Base-by-base conservation (phyloP, 1,140 invertebrate genomes). In the honey bee (Apis mellifera) region DNA sequence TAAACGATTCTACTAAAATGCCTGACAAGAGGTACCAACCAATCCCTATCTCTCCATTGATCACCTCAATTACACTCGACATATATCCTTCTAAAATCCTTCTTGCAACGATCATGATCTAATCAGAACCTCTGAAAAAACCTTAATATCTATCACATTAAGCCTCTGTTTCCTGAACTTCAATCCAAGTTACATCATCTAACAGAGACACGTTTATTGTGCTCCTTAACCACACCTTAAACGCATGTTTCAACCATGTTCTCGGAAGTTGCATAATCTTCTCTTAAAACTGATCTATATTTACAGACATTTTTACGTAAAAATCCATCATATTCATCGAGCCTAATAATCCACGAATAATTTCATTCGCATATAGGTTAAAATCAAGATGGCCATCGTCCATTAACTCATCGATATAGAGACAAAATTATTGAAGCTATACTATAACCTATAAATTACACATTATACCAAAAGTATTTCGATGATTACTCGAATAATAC, bases 191-290 rank as follows among this genome's bases (percentile, higher is more conserved):
- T 75, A 75, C 54, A 59, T 60, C 21, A 23, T n/a, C 76, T 64
- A 76, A 82, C 57, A 81, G 32, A 59, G 11, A 5, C 72, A 13
- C 32, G 42, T 42, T 42, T 54, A 26, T 23, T 66, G 54, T 76
- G 72, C 55, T 52, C 64, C 71, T n/a, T n/a, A 54, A 64, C 79
- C 79, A 82, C 79, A 82, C 79, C 79, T 82, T 19, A 1, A 13
- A 48, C 42, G 9, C 50, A 13, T 7, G 26, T 57, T 59, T 59
- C 23, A 50, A 12, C 54, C 23, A 9, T 3, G 17, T 83, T 66
- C 66, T 50, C 64, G 59, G 73, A 84, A 86, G 71, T 57, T 21
- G 42, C 48, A 17, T 42, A 42, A 42, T 1, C 3, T 4, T 73
- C 26, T 32, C 32, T 48, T 9, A 42, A 42, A 42, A 42, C 5